Base-by-base conservation (phyloP, 2,113 vertebrate species). In the Lethenteron camtschaticum region DNA sequence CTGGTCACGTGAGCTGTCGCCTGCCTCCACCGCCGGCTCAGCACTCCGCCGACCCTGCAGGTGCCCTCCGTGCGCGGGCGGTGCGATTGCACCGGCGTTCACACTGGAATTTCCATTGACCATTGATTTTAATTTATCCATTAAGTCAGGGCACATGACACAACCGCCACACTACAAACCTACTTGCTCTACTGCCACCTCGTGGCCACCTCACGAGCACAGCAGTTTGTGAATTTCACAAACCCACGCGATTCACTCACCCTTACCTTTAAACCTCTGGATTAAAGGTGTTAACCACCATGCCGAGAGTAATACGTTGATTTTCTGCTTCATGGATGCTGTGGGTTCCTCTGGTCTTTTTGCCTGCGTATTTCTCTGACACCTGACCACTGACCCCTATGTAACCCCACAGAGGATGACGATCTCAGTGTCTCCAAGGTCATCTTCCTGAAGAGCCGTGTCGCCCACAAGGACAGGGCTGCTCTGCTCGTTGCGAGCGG, bases 401-500 rank as follows among this genome's bases (percentile, higher is more conserved):
- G 41, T 41, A 41, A 41, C 41, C 41, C 41, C 41, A 41, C 41
- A 41, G 41, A 41, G 41, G 72, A 12, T 68, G 70, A 75, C 71
- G 79, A 81, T 57, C 70, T 14, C 16, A 81, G 81, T 14, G 71
- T 80, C 58, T 78, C 77, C 11, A 76, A 77, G 70, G 72, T 78
- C 1, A 1, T 79, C 24, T 85, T 86, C 77, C 72, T 82, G 5
- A 77, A 75, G 73, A 76, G 73, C 12, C 55, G n/a, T 4, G 71
- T 71, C 1, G 70, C 74, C 74, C 75, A 73, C n/a, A 12, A 76
- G 60, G 74, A 76, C 1, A 74, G 75, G 4, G 70, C 76, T 12
- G 75, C 75, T 4, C 74, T 72, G 11, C 80, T 85, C 7, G 16
- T 85, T 71, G 81, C 83, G 55, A 82, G 73, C 1, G 75, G 80